Base-by-base conservation (phyloP, 2,797 vertebrate species). In the Schizopygopsis malacanthus region DNA sequence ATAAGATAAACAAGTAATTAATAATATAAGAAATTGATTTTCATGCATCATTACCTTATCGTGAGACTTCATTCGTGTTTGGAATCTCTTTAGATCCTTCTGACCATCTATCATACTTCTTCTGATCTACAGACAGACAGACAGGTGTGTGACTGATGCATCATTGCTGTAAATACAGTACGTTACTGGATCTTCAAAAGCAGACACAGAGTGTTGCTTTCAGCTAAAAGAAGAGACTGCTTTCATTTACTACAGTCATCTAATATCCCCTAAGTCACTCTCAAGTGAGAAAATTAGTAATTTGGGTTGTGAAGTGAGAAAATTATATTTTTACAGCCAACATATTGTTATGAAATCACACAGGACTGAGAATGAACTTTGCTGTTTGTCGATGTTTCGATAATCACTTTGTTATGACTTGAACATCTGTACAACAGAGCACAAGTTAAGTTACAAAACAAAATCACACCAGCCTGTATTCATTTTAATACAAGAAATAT, bases 41-140 rank as follows among this genome's bases (percentile, higher is more conserved):
- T 33, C 20, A 54, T 16, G 45, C 22, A 47, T 71, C 72, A 92
- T 96, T 95, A 99, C 98, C 97, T 99, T 97, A 94, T 99, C 98
- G 83, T 98, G 97, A 83, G 98, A 99, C 92, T 98, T 99, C 88
- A 99, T 95, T 88, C 98, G 88, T 0, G 98, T 98, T 88, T 92
- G 90, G 90, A 99, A 96, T 18, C 93, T 96, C 85, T 92, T 94
- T 89, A 95, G 92, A 47, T 96, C 97, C 65, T 77, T 96, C 67
- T 90, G 56, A 63, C 94, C 96, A 47, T 98, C 95, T 81, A 99
- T 99, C 98, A 99, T 99, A 89, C 96, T 93, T 91, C 90, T 96
- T 81, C 97, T 95, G 91, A 99, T 98, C 98, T 99, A 90, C 86
- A 79, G 9, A 73, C 78, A 82, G 61, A 76, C 33, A 39, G 43